Evolutionary conservation across 2,797 vertebrate species (phyloP).

Genomic region (Xiphorhynchus erythropygius): DNA sequence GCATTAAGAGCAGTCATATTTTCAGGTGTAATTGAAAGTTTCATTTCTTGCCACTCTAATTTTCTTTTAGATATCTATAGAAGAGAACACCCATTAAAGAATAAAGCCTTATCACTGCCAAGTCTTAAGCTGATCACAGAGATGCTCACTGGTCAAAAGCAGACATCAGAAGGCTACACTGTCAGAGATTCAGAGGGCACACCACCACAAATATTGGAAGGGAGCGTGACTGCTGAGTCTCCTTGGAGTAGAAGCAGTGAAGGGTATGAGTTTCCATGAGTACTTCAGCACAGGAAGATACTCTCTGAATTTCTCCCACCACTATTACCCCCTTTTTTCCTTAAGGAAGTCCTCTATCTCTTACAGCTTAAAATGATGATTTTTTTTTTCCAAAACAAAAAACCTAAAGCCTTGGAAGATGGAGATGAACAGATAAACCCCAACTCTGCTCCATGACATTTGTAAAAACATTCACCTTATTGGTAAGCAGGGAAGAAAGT

Average conservation of each 20-base stretch:
- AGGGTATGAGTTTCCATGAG: neutral
- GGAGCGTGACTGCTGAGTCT: neutral
- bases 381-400: neutral
- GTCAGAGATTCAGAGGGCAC: neutral
- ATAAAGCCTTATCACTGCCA: neutral
- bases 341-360: neutral
- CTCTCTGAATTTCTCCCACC: neutral
- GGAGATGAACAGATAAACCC: neutral
- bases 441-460: neutral
- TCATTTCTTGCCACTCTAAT: neutral
- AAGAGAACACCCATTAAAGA: neutral
- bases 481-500: neutral
- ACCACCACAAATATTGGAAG: neutral
- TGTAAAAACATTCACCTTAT: neutral
- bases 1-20: neutral
- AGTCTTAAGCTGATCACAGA: neutral
- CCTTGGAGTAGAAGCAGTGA: neutral
- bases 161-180: neutral
- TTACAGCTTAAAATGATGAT: neutral
- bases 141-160: neutral
- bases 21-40: neutral
- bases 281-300: neutral
- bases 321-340: fast-evolving
- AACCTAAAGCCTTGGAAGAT: neutral
- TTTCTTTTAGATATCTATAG: neutral